These are phyloP conservation scores for Mastigias papua DNA, from an alignment of 30 jellyfish, hydroid and myxozoan genomes.

Conservation along the genomic window DNA sequence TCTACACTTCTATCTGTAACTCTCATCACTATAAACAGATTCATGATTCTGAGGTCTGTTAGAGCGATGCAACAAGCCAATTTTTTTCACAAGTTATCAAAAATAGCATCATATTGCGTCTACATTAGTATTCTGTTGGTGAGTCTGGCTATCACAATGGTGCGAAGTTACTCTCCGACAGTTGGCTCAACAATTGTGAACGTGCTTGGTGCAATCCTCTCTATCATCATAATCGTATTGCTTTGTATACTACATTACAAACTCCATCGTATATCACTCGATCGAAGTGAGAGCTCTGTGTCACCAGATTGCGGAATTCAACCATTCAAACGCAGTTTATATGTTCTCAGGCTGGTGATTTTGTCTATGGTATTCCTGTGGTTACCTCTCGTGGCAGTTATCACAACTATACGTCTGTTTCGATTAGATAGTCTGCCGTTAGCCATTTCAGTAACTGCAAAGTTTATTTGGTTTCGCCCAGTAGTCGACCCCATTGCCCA, in stretches of 20 bases:
- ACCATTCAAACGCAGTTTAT: background rate
- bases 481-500: constrained; percentile 5
- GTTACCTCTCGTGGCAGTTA: background rate
- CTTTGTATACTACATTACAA: background rate
- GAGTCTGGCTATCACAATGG: background rate
- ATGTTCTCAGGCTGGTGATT: background rate
- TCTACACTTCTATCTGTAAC: background rate
- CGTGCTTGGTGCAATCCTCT: background rate
- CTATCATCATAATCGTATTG: background rate
- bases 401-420: background rate
- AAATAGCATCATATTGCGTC: background rate
- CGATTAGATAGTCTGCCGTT: background rate
- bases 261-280: background rate
- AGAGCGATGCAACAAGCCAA: background rate
- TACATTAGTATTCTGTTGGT: background rate
- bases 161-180: background rate
- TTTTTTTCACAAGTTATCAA: background rate
- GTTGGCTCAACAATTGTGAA: background rate
- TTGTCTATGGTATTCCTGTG: background rate
- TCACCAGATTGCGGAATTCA: background rate
- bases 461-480: constrained; percentile 15
- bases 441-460: constrained; percentile 4
- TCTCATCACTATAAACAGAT: constrained; percentile 1
- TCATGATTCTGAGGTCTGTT: background rate
- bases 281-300: background rate